These are phyloP conservation scores for Zaprionus tsacasi DNA, from an alignment of 1,140 invertebrate species.

Conservation along the genomic window DNA sequence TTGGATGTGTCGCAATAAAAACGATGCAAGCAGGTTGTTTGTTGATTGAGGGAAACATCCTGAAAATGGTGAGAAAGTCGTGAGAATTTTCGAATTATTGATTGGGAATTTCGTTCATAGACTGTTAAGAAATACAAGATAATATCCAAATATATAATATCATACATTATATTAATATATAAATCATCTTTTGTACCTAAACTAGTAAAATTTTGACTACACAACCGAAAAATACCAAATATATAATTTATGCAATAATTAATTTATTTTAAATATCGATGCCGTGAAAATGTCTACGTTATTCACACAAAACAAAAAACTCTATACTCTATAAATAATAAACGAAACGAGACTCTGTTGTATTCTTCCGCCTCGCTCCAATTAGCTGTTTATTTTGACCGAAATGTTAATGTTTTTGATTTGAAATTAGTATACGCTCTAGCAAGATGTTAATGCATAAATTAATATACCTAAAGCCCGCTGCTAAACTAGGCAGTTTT, in stretches of 20 bases:
- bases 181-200: too few species aligned
- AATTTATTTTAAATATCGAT: neutral
- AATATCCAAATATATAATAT: too few species aligned
- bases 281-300: neutral
- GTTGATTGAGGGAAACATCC: neutral
- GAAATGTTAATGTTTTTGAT: conserved; percentile 11
- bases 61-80: neutral
- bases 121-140: neutral
- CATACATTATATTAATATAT: neutral
- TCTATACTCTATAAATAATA: neutral
- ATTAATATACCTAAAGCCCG: conserved; percentile 12
- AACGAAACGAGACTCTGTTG: conserved; percentile 15
- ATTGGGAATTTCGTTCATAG: neutral
- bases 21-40: conserved; percentile 43
- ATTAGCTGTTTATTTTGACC: conserved; percentile 27
- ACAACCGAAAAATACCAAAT: neutral
- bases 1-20: conserved; percentile 10
- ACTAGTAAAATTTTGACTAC: neutral
- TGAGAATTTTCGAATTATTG: neutral
- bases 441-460: conserved; percentile 31
- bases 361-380: conserved; percentile 24
- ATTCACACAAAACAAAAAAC: neutral
- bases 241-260: neutral
- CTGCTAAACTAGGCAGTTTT: conserved; percentile 36
- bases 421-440: conserved; percentile 18